Base-by-base conservation (phyloP, 2,888 invertebrate genomes). In the Alloscopus bannaensis region DNA sequence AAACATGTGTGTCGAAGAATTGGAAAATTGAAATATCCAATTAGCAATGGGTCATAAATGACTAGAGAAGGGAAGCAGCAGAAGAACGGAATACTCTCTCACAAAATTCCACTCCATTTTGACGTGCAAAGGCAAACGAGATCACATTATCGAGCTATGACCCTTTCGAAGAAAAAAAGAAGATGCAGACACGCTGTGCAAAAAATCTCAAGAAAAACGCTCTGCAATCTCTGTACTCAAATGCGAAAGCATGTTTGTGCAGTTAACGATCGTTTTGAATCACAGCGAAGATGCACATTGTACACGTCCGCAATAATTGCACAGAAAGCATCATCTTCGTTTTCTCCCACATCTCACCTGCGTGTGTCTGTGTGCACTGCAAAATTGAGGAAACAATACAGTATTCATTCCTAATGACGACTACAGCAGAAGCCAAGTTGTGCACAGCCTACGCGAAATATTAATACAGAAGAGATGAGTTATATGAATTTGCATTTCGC, bases 11-110 rank as follows among this genome's bases (percentile, higher is more conserved):
- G 50, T 1, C 22, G 42, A 62, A 16, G 42, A 55, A 66, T 75
- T 66, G 57, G 36, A 36, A 75, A 73, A 75, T 75, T 66, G 75
- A 65, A 75, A 75, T 73, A 73, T 75, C 66, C 75, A 75, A 75
- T 75, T 75, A 75, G 75, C 66, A 59, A 59, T 73, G 75, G 75
- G 75, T 75, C 75, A 75, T 75, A 75, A 75, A 57, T 50, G 70
- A 26, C 60, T 36, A 71, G 29, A 36, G 31, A 64, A 16, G 26
- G 52, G 62, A 52, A 62, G 26, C 59, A 47, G 50, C 29, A 59
- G 45, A 22, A 47, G 47, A 11, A 52, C n/a, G 50, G 28, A 18
- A 22, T 22, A 31, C 55, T 8, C 55, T 4, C 2, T 3, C 24
- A 57, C 31, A 31, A n/a, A 59, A 13, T 47, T 57, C n/a, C 59